These are phyloP conservation scores for Lethenteron reissneri DNA, from an alignment of 2,113 vertebrate genomes.

Conservation along the genomic window DNA sequence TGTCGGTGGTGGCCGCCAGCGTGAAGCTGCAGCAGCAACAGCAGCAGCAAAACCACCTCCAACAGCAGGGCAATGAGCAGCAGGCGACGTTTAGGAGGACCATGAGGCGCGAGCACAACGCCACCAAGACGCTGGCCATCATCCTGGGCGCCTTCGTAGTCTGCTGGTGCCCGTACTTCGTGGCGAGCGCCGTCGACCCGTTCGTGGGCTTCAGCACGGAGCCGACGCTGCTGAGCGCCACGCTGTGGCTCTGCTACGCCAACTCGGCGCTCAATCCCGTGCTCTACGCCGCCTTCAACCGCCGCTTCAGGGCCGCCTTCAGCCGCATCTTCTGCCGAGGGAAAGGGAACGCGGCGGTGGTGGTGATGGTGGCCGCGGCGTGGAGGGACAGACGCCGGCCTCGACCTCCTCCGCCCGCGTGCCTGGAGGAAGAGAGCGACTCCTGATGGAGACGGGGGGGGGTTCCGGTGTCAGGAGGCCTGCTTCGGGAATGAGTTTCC, in stretches of 20 bases:
- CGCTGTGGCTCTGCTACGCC: slow-evolving; percentile 61
- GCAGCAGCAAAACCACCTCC: too few species aligned
- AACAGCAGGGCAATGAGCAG: too few species aligned
- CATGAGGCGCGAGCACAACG: slow-evolving; percentile 56
- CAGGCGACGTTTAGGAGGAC: slow-evolving; percentile 8
- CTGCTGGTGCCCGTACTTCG: slow-evolving; percentile 89
- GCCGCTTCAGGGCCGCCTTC: slow-evolving; percentile 50
- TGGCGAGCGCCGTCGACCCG: slow-evolving; percentile 40
- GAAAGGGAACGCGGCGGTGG: too few species aligned
- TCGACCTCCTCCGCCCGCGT: too few species aligned
- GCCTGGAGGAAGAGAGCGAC: too few species aligned
- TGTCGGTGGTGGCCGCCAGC: slow-evolving; percentile 18
- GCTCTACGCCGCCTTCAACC: slow-evolving; percentile 57
- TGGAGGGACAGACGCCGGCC: too few species aligned
- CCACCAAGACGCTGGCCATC: slow-evolving; percentile 48
- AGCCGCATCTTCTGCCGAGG: too few species aligned
- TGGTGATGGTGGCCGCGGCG: too few species aligned
- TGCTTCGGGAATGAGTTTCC: too few species aligned
- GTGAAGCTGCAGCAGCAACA: slow-evolving; percentile 8
- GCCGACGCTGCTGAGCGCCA: slow-evolving; percentile 20
- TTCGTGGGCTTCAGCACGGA: slow-evolving; percentile 16
- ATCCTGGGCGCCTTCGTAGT: slow-evolving; percentile 65
- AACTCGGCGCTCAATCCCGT: slow-evolving; percentile 84
- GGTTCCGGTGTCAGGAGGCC: too few species aligned
- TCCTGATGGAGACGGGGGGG: too few species aligned